phyloP scores from a whole-genome alignment of 1,140 invertebrate genomes.

The Calephelis nemesis region DNA sequence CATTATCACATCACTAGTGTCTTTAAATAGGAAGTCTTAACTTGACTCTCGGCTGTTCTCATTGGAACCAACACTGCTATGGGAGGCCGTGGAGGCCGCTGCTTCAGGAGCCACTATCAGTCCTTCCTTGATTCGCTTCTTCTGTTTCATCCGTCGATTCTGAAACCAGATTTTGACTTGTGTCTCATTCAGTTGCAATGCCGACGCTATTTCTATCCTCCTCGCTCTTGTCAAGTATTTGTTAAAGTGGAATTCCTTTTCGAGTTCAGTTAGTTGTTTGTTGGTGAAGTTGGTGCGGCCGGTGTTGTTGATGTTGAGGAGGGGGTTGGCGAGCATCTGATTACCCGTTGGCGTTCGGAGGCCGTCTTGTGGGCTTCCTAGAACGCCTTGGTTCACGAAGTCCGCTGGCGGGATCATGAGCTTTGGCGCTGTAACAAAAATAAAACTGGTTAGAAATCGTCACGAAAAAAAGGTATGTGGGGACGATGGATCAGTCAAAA shows the following conservation, averaged over 20 bases:
- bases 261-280: slow-evolving; percentile 98
- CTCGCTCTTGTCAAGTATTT: slow-evolving; percentile 98
- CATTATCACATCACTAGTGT: slow-evolving; percentile 12
- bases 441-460: slow-evolving; percentile 16
- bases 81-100: slow-evolving; percentile 53
- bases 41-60: slow-evolving; percentile 83
- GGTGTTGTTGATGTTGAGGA: slow-evolving; percentile 87
- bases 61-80: slow-evolving; percentile 73
- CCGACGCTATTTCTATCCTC: slow-evolving; percentile 97
- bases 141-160: slow-evolving; percentile 95
- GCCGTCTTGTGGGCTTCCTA: slow-evolving; percentile 65
- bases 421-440: slow-evolving; percentile 84
- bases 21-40: slow-evolving; percentile 47
- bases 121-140: slow-evolving; percentile 95
- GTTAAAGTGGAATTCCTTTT: slow-evolving; percentile 99
- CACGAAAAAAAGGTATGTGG: too few species aligned
- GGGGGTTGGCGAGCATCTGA: slow-evolving; percentile 71
- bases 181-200: slow-evolving; percentile 97
- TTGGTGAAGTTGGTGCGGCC: slow-evolving; percentile 99
- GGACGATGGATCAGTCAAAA: too few species aligned
- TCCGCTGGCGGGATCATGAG: slow-evolving; percentile 78
- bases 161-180: slow-evolving; percentile 96
- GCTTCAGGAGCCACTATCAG: slow-evolving; percentile 79
- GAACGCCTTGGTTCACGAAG: slow-evolving; percentile 65
- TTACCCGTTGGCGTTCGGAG: slow-evolving; percentile 61